phyloP scores from a whole-genome alignment of 2,797 vertebrate species.

The Melanotaenia pygmaea region DNA sequence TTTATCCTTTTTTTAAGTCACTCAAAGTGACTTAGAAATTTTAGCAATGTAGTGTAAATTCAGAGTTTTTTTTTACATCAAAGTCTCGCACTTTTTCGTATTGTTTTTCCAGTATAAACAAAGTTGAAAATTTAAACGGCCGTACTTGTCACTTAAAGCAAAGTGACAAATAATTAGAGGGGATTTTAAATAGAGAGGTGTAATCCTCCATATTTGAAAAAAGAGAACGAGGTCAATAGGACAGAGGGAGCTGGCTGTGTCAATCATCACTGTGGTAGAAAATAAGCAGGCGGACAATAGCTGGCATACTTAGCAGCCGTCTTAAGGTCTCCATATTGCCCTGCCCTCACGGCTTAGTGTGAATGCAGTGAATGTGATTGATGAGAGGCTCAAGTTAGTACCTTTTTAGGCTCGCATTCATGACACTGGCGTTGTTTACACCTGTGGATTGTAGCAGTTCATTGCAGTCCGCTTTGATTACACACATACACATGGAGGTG shows the following conservation, averaged over 20 bases:
- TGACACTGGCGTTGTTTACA: constrained; percentile 56
- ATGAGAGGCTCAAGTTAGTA: constrained; percentile 50
- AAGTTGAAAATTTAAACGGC: constrained; percentile 48
- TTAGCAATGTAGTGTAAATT: not conserved
- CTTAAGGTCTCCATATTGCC: constrained; percentile 71
- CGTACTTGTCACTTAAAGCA: constrained; percentile 42
- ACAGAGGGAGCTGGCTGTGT: constrained; percentile 78
- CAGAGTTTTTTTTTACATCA: constrained; percentile 34
- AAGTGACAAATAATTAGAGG: constrained; percentile 56
- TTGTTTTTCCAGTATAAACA: constrained; percentile 26
- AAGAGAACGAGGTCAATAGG: constrained; percentile 77
- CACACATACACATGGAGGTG: constrained; percentile 16
- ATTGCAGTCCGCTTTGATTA: constrained; percentile 27
- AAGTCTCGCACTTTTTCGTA: constrained; percentile 38
- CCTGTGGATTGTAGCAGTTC: constrained; percentile 43
- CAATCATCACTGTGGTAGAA: constrained; percentile 77
- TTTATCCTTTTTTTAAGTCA: not conserved
- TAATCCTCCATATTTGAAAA: constrained; percentile 59
- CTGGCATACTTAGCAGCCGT: constrained; percentile 78
- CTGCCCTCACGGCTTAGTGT: constrained; percentile 45
- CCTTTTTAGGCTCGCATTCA: constrained; percentile 40
- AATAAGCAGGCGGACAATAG: constrained; percentile 77
- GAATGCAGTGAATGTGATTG: constrained; percentile 63
- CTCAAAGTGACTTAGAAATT: not conserved
- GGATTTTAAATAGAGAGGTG: constrained; percentile 54